phyloP scores from a whole-genome alignment of 2,797 vertebrate species.

The Avahi laniger region DNA sequence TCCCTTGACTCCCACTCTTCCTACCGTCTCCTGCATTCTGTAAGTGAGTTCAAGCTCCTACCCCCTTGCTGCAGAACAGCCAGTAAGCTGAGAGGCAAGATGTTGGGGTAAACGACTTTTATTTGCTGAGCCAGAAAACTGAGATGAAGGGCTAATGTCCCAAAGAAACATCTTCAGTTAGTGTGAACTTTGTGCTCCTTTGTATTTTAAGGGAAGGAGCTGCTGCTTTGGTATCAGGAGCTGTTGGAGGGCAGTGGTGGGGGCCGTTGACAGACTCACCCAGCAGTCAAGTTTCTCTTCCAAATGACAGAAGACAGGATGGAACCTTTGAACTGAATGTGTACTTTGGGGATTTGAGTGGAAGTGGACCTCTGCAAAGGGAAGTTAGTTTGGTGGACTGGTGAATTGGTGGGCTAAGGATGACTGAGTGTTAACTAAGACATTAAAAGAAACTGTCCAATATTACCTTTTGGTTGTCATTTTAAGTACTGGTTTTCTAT shows the following conservation, averaged over 20 bases:
- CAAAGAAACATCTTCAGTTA: neutral
- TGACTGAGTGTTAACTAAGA: neutral
- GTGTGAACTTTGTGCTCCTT: neutral
- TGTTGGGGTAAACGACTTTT: neutral
- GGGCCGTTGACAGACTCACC: neutral
- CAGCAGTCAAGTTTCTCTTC: neutral
- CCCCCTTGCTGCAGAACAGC: neutral
- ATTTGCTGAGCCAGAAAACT: neutral
- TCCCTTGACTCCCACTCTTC: neutral
- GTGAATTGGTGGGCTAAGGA: neutral
- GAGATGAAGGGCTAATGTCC: neutral
- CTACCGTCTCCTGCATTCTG: fast-evolving
- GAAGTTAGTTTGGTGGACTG: neutral
- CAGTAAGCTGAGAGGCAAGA: neutral
- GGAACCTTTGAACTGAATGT: neutral
- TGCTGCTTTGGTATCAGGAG: fast-evolving
- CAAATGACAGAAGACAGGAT: neutral
- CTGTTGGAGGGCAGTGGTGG: neutral
- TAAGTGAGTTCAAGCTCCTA: neutral
- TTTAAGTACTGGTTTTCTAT: neutral
- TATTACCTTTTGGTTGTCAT: neutral
- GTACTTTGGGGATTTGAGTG: neutral
- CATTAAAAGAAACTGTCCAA: neutral
- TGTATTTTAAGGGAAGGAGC: neutral
- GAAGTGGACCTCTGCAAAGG: neutral